phyloP scores from a whole-genome alignment of 2,797 vertebrate genomes.

The Sebastiscus tertius region DNA sequence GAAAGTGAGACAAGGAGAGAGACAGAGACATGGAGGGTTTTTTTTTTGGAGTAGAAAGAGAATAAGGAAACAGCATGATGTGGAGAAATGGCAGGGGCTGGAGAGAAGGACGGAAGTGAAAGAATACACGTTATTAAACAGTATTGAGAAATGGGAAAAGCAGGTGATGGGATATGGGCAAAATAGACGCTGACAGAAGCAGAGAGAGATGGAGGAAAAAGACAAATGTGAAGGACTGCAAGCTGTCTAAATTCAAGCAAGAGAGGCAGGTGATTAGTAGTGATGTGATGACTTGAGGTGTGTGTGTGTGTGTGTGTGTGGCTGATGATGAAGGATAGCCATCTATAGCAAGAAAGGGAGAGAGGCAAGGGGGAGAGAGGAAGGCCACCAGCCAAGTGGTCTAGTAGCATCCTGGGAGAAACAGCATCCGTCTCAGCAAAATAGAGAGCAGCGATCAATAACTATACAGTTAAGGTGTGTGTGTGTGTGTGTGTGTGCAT shows the following conservation, averaged over 20 bases:
- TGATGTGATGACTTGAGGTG: constrained; percentile 49
- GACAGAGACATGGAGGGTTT: neutral
- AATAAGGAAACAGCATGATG: constrained; percentile 24
- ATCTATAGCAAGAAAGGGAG: constrained; percentile 30
- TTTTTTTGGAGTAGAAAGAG: constrained; percentile 33
- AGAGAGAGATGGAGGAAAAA: neutral
- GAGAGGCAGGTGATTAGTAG: constrained; percentile 44
- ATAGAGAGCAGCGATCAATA: constrained; percentile 76
- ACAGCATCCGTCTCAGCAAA: constrained; percentile 78
- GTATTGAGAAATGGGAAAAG: constrained; percentile 13
- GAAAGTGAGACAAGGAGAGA: constrained; percentile 38
- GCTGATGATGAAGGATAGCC: constrained; percentile 61
- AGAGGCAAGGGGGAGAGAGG: neutral
- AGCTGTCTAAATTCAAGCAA: constrained; percentile 38
- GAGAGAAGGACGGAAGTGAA: constrained; percentile 21
- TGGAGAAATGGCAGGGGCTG: constrained; percentile 23
- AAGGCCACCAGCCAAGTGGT: constrained; percentile 66
- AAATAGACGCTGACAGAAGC: constrained; percentile 21
- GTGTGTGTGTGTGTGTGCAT: constrained; percentile 31
- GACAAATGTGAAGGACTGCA: constrained; percentile 35
- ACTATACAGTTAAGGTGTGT: constrained; percentile 70
- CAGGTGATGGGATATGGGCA: constrained; percentile 10
- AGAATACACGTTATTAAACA: constrained; percentile 31
- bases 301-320: constrained; percentile 8
- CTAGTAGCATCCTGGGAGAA: constrained; percentile 64